Conservation (phyloP, 2,113 vertebrate genomes). For the Hippocampus mohnikei region DNA sequence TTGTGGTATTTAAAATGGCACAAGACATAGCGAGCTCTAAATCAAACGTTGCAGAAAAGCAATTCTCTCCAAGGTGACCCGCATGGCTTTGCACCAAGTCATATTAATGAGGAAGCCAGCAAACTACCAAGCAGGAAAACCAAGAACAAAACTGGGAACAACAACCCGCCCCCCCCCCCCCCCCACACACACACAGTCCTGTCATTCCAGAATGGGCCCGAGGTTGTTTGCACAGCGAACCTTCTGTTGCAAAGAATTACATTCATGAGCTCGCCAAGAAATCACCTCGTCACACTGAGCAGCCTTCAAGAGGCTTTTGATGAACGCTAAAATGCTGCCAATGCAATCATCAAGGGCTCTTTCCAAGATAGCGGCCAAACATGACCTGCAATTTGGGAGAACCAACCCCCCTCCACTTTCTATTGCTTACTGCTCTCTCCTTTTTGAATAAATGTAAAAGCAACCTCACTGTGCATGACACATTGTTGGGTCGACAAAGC, state of each 20-base stretch:
- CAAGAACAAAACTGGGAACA: constrained; percentile 11
- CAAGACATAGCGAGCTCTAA: constrained; percentile 63
- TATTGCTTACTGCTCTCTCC: constrained; percentile 49
- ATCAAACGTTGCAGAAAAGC: constrained; percentile 71
- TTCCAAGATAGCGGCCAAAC: constrained; percentile 48
- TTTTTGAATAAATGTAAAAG: constrained; percentile 67
- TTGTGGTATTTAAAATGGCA: constrained; percentile 61
- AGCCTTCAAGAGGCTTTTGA: constrained; percentile 57
- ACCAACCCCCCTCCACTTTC: constrained; percentile 17
- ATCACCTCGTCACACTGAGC: constrained; percentile 59
- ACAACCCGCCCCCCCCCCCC: no score
- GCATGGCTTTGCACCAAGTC: constrained; percentile 48
- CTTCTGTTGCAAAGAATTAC: constrained; percentile 54
- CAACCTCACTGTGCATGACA: constrained; percentile 61
- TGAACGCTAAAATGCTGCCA: constrained; percentile 46
- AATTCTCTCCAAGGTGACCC: constrained; percentile 70
- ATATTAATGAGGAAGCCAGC: constrained; percentile 46
- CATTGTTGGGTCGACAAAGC: constrained; percentile 57
- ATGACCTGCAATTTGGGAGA: constrained; percentile 55
- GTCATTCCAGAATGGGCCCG: constrained; percentile 23
- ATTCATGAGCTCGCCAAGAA: constrained; percentile 57
- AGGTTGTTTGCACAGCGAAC: constrained; percentile 50
- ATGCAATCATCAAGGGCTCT: constrained; percentile 39
- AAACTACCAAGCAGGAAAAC: neutral
- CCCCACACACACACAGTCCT: constrained; percentile 1